Percentiles rank a stretch among this genome's conserved stretches.
Evolutionary conservation across 1,140 invertebrate genomes (phyloP).

Genomic region (Drosophila mayri): DNA sequence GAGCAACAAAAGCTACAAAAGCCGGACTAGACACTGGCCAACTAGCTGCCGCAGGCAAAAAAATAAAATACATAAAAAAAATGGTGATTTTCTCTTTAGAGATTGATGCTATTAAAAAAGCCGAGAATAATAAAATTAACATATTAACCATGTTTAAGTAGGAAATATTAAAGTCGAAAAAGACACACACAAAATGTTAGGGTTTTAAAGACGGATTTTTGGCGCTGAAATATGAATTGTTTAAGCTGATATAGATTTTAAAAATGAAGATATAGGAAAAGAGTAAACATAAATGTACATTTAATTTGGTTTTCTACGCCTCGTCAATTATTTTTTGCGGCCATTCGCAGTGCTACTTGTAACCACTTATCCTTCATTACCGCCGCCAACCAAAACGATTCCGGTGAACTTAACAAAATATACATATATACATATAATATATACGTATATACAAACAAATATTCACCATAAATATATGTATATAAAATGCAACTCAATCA

Average conservation of each 20-base stretch:
- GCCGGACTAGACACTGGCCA: conserved; percentile 39
- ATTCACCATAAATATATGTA: conserved; percentile 25
- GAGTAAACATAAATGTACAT: not conserved
- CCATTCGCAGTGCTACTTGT: conserved; percentile 19
- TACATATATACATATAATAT: not conserved
- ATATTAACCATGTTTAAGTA: conserved; percentile 44
- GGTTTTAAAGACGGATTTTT: not conserved
- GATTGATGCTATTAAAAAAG: conserved; percentile 48
- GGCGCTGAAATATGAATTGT: not conserved
- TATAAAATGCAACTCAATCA: conserved; percentile 66
- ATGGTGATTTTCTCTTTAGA: conserved; percentile 41
- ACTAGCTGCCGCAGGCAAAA: conserved; percentile 34
- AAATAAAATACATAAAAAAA: conserved; percentile 11
- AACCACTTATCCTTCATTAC: conserved; percentile 46
- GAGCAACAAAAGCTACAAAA: conserved; percentile 30
- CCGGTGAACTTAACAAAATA: conserved; percentile 28
- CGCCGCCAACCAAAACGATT: conserved; percentile 29
- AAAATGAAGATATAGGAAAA: not conserved
- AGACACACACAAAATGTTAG: not conserved
- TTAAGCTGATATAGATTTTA: not conserved
- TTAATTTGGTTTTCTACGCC: not conserved
- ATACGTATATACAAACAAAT: conserved; percentile 18
- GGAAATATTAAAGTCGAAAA: conserved; percentile 5
- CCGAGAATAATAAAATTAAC: conserved; percentile 40
- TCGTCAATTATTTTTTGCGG: conserved; percentile 17